These are phyloP conservation scores for Tichodroma muraria DNA, from an alignment of 2,113 vertebrate species.

Conservation along the genomic window DNA sequence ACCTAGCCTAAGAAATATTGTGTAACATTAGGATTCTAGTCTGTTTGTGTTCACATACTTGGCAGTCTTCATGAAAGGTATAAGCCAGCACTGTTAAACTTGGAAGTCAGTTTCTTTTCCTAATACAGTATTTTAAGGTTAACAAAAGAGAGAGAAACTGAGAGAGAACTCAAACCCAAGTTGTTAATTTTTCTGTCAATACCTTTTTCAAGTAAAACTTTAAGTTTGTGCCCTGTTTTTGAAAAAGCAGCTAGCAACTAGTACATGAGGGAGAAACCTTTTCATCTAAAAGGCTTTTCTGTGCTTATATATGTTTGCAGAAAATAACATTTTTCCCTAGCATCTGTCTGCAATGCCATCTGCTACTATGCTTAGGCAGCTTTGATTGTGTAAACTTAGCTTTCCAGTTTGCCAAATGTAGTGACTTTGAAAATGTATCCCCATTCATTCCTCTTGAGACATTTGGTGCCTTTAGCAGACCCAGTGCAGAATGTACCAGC, in stretches of 20 bases:
- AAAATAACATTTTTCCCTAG: constrained; percentile 23
- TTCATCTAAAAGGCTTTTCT: neutral
- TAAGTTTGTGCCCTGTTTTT: neutral
- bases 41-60: neutral
- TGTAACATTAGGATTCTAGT: neutral
- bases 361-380: constrained; percentile 37
- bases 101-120: neutral
- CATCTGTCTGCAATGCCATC: constrained; percentile 41
- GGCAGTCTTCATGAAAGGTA: neutral
- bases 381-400: constrained; percentile 17
- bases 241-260: neutral
- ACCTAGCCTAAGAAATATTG: neutral
- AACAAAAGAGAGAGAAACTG: neutral
- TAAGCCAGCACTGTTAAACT: neutral
- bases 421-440: neutral
- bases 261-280: neutral
- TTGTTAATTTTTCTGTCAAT: neutral
- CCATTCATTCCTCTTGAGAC: neutral
- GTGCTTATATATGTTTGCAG: constrained; percentile 26
- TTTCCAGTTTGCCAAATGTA: constrained; percentile 8
- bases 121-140: neutral
- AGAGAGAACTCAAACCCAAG: neutral
- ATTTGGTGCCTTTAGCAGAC: neutral
- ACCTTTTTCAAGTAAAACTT: neutral
- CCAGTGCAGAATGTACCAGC: neutral